These are phyloP conservation scores for Narcine bancroftii DNA, from an alignment of 2,113 vertebrate species.

Conservation along the genomic window DNA sequence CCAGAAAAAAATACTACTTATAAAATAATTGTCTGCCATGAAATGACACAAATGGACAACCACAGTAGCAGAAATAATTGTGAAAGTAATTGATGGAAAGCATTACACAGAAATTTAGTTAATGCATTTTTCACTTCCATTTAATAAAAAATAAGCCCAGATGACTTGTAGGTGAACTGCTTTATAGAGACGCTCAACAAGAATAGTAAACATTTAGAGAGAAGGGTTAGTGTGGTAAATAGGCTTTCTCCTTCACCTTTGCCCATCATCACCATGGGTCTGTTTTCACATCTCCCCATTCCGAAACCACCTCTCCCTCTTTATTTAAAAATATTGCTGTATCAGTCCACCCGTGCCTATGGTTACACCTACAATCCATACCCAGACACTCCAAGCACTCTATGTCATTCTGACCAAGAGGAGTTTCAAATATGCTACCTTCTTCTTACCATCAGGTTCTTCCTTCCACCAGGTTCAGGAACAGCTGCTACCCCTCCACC, in stretches of 20 bases:
- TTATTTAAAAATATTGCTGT: background rate
- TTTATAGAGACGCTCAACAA: background rate
- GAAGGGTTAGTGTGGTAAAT: background rate
- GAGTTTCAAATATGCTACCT: background rate
- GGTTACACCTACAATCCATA: background rate
- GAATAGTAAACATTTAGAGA: background rate
- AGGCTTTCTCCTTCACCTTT: background rate
- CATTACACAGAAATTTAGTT: background rate
- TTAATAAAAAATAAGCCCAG: background rate
- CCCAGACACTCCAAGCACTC: background rate
- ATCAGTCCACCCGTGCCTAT: background rate
- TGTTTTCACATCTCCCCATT: background rate
- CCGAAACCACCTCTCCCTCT: background rate
- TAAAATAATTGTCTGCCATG: background rate
- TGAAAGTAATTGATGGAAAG: conserved; percentile 4
- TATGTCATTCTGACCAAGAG: background rate
- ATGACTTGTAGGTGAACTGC: background rate
- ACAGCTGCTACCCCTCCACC: no score
- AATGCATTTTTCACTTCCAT: background rate
- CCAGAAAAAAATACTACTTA: background rate
- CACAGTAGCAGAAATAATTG: background rate
- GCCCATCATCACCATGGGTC: background rate
- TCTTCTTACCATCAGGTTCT: no score
- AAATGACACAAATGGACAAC: background rate
- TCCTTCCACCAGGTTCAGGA: no score